Evolutionary conservation across 1,140 invertebrate genomes (phyloP).

Genomic region (Cydia amplana): DNA sequence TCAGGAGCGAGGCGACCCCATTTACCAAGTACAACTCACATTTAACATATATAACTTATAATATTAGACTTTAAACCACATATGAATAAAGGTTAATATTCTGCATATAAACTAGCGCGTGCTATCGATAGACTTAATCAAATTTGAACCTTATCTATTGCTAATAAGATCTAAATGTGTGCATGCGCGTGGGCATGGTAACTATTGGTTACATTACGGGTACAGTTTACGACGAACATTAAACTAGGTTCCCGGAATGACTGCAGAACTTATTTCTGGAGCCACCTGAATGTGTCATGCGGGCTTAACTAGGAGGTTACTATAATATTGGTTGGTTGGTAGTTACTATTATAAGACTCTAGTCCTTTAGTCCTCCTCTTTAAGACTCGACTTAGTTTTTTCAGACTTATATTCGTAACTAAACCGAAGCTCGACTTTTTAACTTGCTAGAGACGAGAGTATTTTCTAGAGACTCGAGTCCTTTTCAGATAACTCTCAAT

Average conservation of each 20-base stretch:
- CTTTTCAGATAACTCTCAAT: too few relatives aligned
- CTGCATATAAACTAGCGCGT: background rate
- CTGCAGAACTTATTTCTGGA: conserved; percentile 8
- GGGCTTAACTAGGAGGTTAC: too few relatives aligned
- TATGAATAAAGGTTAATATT: background rate
- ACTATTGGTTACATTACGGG: background rate
- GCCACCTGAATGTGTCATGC: conserved; percentile 21
- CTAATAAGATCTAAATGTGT: background rate
- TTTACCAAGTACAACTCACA: background rate
- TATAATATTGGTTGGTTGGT: too few relatives aligned
- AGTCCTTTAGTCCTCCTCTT: too few relatives aligned
- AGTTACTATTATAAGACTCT: too few relatives aligned
- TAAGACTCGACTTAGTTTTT: too few relatives aligned
- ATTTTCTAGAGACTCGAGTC: too few relatives aligned
- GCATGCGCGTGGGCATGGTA: background rate
- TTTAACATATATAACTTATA: background rate
- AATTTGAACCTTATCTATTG: background rate
- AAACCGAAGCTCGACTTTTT: too few relatives aligned
- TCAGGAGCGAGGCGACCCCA: conserved; percentile 26
- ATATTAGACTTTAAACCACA: background rate
- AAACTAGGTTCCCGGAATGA: conserved; percentile 15
- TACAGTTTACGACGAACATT: conserved; percentile 21
- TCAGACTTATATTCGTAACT: too few relatives aligned
- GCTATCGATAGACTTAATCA: background rate
- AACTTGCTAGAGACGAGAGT: too few relatives aligned